These are phyloP conservation scores for Gadopsis bispinosus DNA, from an alignment of 2,797 vertebrate species.

Conservation along the genomic window DNA sequence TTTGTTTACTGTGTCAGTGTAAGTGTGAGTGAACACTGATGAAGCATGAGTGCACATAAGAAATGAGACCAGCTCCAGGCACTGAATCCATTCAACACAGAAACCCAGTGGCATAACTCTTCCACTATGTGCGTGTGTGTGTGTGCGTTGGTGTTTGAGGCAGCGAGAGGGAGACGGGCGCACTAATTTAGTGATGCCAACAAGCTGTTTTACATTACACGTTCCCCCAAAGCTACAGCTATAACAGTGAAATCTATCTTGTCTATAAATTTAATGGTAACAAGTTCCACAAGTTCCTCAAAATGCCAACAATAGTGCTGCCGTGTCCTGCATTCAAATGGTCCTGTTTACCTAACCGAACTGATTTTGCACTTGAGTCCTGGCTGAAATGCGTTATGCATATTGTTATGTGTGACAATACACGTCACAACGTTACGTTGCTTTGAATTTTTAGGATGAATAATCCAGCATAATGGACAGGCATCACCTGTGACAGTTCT, in stretches of 20 bases:
- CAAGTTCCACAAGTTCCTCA: constrained; percentile 61
- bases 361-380: constrained; percentile 40
- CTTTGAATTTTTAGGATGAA: constrained; percentile 36
- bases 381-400: constrained; percentile 41
- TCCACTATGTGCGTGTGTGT: constrained; percentile 27
- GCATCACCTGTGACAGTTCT: constrained; percentile 12
- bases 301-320: constrained; percentile 41
- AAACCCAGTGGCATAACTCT: constrained; percentile 57
- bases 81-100: constrained; percentile 59
- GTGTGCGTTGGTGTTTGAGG: constrained; percentile 39
- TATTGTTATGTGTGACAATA: constrained; percentile 9
- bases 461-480: constrained; percentile 13
- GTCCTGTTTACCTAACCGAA: constrained; percentile 42
- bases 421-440: neutral
- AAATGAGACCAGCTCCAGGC: constrained; percentile 64
- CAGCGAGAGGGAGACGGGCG: constrained; percentile 38
- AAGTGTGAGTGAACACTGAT: constrained; percentile 65
- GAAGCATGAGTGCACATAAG: constrained; percentile 57
- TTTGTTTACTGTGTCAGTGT: constrained; percentile 45
- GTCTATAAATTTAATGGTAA: constrained; percentile 72
- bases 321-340: constrained; percentile 40
- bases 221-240: constrained; percentile 61
- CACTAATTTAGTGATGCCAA: constrained; percentile 70
- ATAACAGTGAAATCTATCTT: constrained; percentile 65
- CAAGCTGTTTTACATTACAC: constrained; percentile 75